phyloP scores from a whole-genome alignment of 2,113 vertebrate genomes.

The Uria lomvia region DNA sequence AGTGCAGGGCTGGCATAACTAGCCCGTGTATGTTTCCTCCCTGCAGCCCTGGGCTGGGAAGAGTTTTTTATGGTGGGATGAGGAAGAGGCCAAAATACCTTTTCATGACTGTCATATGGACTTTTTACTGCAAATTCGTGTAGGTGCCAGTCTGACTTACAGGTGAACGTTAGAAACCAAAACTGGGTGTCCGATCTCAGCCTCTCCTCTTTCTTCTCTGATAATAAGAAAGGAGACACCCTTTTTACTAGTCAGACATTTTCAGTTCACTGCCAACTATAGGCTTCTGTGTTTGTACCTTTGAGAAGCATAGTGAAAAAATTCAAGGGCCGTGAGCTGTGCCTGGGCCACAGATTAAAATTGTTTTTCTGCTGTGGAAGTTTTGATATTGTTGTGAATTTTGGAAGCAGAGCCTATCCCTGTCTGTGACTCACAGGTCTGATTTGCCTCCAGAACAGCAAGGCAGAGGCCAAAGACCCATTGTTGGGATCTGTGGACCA shows the following conservation, averaged over 20 bases:
- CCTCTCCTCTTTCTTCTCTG: not conserved
- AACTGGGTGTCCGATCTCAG: not conserved
- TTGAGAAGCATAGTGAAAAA: not conserved
- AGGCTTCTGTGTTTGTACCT: not conserved
- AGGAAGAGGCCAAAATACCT: not conserved
- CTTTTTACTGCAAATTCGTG: not conserved
- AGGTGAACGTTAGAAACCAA: not conserved
- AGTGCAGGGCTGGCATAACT: not conserved
- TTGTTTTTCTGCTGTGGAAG: not conserved
- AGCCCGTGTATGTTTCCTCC: not conserved
- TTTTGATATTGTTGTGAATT: constrained; percentile 3
- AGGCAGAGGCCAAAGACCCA: constrained; percentile 74
- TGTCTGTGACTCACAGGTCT: constrained; percentile 70
- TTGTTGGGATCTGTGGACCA: constrained; percentile 73
- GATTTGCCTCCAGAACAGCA: constrained; percentile 74
- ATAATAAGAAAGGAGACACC: not conserved
- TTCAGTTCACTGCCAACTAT: not conserved
- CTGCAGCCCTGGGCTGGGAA: not conserved
- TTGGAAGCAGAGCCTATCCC: constrained; percentile 52
- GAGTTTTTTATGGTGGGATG: not conserved
- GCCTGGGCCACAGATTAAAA: not conserved
- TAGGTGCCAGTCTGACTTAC: not conserved
- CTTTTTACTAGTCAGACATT: not conserved
- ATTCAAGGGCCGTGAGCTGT: not conserved
- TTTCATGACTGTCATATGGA: not conserved